Conservation (phyloP, 2,888 invertebrate genomes). For the Philhelius pedissequus region DNA sequence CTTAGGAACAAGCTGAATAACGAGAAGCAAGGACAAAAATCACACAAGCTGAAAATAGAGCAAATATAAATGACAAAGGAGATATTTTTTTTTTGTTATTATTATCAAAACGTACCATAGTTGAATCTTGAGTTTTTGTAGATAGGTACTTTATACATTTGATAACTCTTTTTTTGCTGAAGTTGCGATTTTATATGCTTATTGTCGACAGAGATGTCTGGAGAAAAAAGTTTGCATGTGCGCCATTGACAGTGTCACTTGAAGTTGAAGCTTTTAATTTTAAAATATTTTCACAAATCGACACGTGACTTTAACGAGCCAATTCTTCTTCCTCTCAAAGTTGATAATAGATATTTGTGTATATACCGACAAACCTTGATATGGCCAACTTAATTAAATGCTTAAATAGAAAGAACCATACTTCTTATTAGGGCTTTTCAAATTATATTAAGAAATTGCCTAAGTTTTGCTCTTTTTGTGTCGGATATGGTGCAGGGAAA, state of each 20-base stretch:
- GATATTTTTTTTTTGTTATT: neutral
- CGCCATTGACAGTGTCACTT: neutral
- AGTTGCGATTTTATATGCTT: constrained; percentile 14
- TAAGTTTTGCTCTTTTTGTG: too few relatives aligned
- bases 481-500: too few relatives aligned
- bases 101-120: neutral
- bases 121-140: neutral
- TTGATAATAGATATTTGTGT: too few relatives aligned
- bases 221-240: neutral
- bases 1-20: constrained; percentile 27
- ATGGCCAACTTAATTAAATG: too few relatives aligned
- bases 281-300: neutral
- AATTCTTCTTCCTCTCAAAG: neutral
- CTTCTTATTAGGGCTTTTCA: too few relatives aligned
- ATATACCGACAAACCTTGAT: too few relatives aligned
- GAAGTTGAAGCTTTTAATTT: constrained; percentile 1
- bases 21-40: constrained; percentile 34
- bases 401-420: too few relatives aligned
- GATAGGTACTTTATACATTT: neutral
- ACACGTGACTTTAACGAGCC: neutral
- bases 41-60: constrained; percentile 34
- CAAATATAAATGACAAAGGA: constrained; percentile 29
- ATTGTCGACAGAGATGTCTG: neutral
- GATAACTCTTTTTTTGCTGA: constrained; percentile 17
- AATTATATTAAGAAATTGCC: too few relatives aligned